Evolutionary conservation across 2,888 invertebrate genomes (phyloP).

Genomic region (Craniophora ligustri): DNA sequence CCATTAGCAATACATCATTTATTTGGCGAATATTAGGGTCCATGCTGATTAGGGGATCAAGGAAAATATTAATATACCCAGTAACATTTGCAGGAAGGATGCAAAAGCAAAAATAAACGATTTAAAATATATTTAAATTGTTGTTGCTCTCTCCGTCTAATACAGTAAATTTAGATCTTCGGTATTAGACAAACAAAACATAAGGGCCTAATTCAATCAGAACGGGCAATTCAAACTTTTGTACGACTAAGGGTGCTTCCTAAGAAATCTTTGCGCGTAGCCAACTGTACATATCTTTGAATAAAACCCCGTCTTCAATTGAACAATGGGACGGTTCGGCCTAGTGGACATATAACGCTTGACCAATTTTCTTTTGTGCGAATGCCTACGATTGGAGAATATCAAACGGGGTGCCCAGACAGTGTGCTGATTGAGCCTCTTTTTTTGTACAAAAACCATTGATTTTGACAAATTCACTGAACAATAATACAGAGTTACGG

Average conservation of each 20-base stretch:
- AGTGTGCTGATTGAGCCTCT: conserved; percentile 78
- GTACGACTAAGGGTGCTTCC: conserved; percentile 64
- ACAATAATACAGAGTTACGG: conserved; percentile 57
- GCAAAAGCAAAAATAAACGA: background rate
- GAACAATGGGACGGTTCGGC: conserved; percentile 82
- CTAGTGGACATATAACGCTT: conserved; percentile 86
- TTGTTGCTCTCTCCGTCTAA: conserved; percentile 22
- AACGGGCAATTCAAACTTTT: conserved; percentile 68
- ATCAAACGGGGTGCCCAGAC: conserved; percentile 78
- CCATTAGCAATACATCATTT: conserved; percentile 45
- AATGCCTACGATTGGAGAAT: conserved; percentile 83
- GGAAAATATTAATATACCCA: conserved; percentile 21
- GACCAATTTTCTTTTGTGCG: conserved; percentile 87
- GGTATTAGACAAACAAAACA: conserved; percentile 60
- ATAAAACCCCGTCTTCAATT: conserved; percentile 79
- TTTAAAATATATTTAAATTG: background rate
- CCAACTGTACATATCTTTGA: conserved; percentile 78
- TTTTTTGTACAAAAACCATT: conserved; percentile 76
- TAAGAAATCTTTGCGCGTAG: conserved; percentile 71
- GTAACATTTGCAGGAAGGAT: background rate
- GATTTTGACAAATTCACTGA: conserved; percentile 80
- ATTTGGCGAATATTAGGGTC: conserved; percentile 32
- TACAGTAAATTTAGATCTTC: conserved; percentile 47
- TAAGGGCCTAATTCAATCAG: conserved; percentile 70
- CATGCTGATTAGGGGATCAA: conserved; percentile 45